These are phyloP conservation scores for Druon quercuslanigerum DNA, from an alignment of 1,140 invertebrate species.

Conservation along the genomic window DNA sequence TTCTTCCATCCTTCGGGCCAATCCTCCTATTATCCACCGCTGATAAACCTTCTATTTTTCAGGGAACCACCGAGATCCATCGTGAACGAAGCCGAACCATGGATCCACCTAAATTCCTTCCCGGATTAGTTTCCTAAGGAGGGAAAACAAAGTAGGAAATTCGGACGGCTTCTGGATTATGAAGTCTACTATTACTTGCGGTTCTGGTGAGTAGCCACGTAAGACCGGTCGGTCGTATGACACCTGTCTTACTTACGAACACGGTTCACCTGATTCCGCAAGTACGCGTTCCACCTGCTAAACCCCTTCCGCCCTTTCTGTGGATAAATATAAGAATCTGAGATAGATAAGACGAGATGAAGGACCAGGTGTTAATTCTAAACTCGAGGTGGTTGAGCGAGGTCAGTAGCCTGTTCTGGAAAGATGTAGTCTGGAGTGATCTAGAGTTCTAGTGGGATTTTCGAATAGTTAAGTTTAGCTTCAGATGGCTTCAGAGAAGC, in stretches of 20 bases:
- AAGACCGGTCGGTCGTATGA: conserved; percentile 56
- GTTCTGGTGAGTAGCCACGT: conserved; percentile 45
- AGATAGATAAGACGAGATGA: not conserved
- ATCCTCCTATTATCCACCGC: too few relatives aligned
- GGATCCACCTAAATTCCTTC: too few relatives aligned
- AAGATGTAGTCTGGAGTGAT: conserved; percentile 2
- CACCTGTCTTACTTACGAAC: conserved; percentile 50
- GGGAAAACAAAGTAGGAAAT: conserved; percentile 44
- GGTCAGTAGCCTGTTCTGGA: conserved; percentile 20
- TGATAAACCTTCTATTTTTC: too few relatives aligned
- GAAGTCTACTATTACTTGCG: conserved; percentile 53
- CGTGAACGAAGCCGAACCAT: not conserved
- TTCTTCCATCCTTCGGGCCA: too few relatives aligned
- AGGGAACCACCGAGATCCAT: not conserved
- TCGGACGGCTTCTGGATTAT: conserved; percentile 45
- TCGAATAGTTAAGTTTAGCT: conserved; percentile 22
- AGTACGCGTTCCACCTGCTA: not conserved
- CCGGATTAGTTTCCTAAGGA: conserved; percentile 23
- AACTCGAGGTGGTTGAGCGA: not conserved
- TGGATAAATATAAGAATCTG: not conserved
- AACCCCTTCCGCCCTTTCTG: not conserved
- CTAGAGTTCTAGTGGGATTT: not conserved
- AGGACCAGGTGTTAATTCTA: not conserved
- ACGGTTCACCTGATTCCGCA: conserved; percentile 5
- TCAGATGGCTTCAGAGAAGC: conserved; percentile 10